These are phyloP conservation scores for Cuniculus paca DNA, from an alignment of 2,797 vertebrate genomes.

Conservation along the genomic window DNA sequence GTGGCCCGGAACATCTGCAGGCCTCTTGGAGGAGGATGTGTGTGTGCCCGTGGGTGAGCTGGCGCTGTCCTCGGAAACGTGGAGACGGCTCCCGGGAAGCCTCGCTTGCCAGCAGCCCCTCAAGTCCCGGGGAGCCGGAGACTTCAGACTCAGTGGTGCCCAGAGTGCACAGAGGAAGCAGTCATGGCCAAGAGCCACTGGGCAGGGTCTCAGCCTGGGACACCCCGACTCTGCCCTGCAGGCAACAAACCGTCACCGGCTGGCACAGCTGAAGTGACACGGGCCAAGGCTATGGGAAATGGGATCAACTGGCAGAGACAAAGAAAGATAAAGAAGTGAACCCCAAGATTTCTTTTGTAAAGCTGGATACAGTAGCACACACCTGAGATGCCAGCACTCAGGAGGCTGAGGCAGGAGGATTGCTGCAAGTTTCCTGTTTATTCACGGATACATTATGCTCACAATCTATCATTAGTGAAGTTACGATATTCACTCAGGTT, in stretches of 20 bases:
- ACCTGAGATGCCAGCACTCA: background rate
- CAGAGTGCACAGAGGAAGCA: background rate
- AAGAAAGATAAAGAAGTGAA: accelerated
- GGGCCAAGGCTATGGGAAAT: background rate
- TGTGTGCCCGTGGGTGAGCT: background rate
- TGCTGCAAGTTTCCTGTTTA: background rate
- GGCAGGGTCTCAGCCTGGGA: accelerated
- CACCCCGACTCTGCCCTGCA: accelerated
- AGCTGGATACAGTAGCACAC: accelerated
- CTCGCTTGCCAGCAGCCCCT: accelerated
- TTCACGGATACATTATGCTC: too few species aligned
- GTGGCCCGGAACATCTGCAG: background rate
- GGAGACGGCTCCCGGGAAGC: accelerated
- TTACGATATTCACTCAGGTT: background rate
- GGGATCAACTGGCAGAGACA: too few species aligned
- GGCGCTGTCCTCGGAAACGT: background rate
- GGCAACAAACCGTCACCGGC: background rate
- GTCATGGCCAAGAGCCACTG: accelerated
- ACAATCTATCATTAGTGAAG: background rate
- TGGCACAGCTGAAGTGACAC: accelerated
- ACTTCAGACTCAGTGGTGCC: accelerated
- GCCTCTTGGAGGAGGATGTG: accelerated
- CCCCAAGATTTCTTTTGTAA: too few species aligned
- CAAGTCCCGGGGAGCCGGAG: accelerated
- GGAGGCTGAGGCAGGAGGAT: background rate